Conservation (phyloP, 64 coral and sea anemone genomes). For the Porites australiensis region DNA sequence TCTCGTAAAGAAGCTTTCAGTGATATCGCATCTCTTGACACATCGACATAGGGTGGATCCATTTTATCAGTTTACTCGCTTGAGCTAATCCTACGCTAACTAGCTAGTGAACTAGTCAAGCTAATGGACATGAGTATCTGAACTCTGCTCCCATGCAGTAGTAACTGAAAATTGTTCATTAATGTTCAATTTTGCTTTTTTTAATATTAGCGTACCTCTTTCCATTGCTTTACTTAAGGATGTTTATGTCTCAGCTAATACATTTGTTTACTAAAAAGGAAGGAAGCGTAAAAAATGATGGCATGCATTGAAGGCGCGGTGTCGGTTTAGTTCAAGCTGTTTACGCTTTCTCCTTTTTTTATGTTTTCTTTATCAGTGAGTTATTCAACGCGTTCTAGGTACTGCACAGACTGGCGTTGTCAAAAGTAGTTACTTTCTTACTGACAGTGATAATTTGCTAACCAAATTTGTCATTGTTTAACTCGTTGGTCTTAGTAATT, state of each 20-base stretch:
- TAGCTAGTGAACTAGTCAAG: slow-evolving; percentile 30
- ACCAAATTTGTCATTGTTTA: no score
- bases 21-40: background rate
- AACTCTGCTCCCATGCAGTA: no score
- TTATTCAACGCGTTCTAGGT: no score
- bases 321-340: background rate
- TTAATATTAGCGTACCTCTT: no score
- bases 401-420: no score
- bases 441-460: no score
- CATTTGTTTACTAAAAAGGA: background rate
- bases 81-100: slow-evolving; percentile 39
- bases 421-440: no score
- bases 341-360: background rate
- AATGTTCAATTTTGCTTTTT: no score
- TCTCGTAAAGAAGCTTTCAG: background rate
- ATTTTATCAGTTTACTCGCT: slow-evolving; percentile 13
- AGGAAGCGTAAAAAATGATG: background rate
- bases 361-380: no score
- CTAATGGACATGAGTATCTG: background rate
- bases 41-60: background rate
- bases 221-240: background rate
- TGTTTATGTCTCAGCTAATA: background rate
- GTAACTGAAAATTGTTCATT: no score
- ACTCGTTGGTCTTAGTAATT: no score
- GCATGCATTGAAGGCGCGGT: background rate